Evolutionary conservation across 30 jellyfish, hydroid and myxozoan genomes (phyloP).

Genomic region (Chironex yamaguchii): DNA sequence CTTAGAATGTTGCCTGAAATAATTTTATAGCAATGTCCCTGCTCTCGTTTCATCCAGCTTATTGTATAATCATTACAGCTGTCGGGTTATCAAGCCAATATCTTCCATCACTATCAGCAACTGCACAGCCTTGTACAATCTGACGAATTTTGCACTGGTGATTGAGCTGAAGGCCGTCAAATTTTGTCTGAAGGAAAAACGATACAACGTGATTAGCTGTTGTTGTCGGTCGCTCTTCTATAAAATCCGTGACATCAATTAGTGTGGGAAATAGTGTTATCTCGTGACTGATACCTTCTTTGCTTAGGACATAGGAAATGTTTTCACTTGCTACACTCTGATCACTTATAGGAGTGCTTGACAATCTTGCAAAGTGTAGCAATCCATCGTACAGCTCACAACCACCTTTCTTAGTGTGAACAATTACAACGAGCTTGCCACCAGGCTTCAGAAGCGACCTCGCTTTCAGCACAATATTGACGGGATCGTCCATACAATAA

Average conservation of each 20-base stretch:
- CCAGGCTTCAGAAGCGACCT: constrained; percentile 26
- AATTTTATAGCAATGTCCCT: too few relatives aligned
- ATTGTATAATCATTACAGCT: background rate
- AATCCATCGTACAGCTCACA: constrained; percentile 2
- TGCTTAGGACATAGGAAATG: background rate
- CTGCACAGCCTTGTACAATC: constrained; percentile 11
- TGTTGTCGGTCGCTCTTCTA: background rate
- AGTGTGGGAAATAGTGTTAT: background rate
- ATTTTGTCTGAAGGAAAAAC: constrained; percentile 35
- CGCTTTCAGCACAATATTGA: background rate
- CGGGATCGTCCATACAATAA: constrained; percentile 34
- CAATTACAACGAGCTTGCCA: constrained; percentile 3
- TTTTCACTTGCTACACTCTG: background rate
- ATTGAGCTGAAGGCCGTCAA: background rate
- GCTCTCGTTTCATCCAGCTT: too few relatives aligned
- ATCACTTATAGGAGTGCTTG: background rate
- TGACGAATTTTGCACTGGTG: background rate
- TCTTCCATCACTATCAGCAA: background rate
- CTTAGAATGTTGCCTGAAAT: too few relatives aligned
- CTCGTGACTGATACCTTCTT: background rate
- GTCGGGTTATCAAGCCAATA: constrained; percentile 25
- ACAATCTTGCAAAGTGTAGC: background rate
- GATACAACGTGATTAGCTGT: constrained; percentile 4
- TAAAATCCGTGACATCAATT: constrained; percentile 45
- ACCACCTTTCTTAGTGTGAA: constrained; percentile 10